These are phyloP conservation scores for Sebastes kiyomatsui DNA, from an alignment of 2,797 vertebrate species.

Conservation along the genomic window DNA sequence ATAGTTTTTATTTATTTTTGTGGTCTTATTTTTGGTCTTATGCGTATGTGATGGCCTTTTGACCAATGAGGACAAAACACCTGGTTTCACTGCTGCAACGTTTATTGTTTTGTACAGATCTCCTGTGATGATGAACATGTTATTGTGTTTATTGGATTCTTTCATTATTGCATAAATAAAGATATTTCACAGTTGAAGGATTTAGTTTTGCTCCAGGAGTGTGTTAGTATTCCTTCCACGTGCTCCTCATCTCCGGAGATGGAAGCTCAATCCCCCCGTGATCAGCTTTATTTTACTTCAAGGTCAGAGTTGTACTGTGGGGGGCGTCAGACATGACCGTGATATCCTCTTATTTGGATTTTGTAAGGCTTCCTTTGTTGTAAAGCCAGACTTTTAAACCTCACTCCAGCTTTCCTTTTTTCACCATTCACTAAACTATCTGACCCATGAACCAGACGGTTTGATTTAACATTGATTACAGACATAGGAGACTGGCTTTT, in stretches of 20 bases:
- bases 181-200: constrained; percentile 47
- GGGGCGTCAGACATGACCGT: background rate
- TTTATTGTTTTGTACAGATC: constrained; percentile 63
- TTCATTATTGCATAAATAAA: constrained; percentile 72
- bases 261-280: background rate
- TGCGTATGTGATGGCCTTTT: constrained; percentile 26
- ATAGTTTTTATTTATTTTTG: background rate
- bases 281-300: background rate
- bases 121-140: constrained; percentile 66
- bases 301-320: constrained; percentile 14
- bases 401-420: background rate
- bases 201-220: background rate
- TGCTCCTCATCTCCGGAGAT: background rate
- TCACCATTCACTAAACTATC: background rate
- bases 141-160: constrained; percentile 63
- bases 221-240: constrained; percentile 21
- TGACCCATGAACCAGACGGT: background rate
- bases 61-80: background rate
- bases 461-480: background rate
- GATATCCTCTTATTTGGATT: background rate
- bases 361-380: background rate
- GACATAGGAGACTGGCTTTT: background rate
- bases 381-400: background rate
- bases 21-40: constrained; percentile 14
- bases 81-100: constrained; percentile 37